phyloP scores from a whole-genome alignment of 1,140 invertebrate species.

The Nasonia longicornis region DNA sequence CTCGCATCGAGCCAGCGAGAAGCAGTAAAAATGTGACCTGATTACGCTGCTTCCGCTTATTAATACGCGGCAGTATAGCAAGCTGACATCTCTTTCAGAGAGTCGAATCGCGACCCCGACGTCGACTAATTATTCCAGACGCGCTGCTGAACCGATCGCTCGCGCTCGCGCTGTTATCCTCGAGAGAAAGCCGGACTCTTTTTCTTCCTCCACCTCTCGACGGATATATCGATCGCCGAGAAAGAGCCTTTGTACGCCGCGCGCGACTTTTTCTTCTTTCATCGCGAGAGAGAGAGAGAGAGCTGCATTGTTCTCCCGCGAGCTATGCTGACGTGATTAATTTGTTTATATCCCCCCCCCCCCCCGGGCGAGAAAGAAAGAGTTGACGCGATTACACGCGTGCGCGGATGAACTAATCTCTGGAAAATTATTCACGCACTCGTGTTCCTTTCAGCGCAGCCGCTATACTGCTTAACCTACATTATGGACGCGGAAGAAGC shows the following conservation, averaged over 20 bases:
- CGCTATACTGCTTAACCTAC: not conserved
- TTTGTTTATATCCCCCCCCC: too few species aligned
- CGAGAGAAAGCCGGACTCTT: not conserved
- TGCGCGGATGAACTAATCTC: not conserved
- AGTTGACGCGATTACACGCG: not conserved
- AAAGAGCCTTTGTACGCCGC: not conserved
- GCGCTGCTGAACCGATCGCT: not conserved
- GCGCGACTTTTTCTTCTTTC: not conserved
- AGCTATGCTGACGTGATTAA: too few species aligned
- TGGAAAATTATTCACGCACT: not conserved
- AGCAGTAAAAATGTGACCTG: slow-evolving; percentile 1
- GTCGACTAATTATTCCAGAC: not conserved
- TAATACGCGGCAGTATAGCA: not conserved
- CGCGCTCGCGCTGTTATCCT: not conserved
- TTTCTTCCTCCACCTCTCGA: not conserved
- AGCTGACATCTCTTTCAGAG: not conserved
- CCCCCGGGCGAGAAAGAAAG: too few species aligned
- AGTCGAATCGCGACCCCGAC: not conserved
- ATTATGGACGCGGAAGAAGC: not conserved
- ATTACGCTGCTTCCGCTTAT: not conserved
- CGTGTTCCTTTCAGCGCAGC: not conserved
- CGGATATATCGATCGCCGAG: not conserved
- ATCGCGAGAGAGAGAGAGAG: too few species aligned
- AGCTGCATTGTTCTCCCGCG: too few species aligned
- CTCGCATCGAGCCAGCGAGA: not conserved